These are phyloP conservation scores for Micropoecilia bifurca DNA, from an alignment of 2,797 vertebrate genomes.

Conservation along the genomic window DNA sequence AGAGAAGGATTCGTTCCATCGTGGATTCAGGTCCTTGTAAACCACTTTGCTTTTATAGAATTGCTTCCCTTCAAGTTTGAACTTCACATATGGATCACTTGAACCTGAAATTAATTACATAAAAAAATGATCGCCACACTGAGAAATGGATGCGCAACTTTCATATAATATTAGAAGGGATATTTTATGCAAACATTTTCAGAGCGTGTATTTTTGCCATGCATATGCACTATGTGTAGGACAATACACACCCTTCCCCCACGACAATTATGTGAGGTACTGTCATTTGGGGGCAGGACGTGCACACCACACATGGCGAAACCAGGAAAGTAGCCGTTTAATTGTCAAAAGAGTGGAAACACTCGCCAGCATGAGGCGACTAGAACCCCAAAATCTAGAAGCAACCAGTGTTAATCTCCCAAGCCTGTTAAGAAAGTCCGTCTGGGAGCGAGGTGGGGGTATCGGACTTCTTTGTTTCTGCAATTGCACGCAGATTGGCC, in stretches of 20 bases:
- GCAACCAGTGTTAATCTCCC: slow-evolving; percentile 86
- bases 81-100: slow-evolving; percentile 96
- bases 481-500: slow-evolving; percentile 82
- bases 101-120: slow-evolving; percentile 79
- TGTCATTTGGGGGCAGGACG: slow-evolving; percentile 64
- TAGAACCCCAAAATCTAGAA: slow-evolving; percentile 77
- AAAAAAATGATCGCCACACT: neutral
- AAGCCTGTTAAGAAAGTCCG: slow-evolving; percentile 83
- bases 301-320: slow-evolving; percentile 69
- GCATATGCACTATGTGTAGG: slow-evolving; percentile 31
- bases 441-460: slow-evolving; percentile 71
- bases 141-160: neutral
- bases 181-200: neutral
- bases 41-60: slow-evolving; percentile 97
- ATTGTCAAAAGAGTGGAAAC: slow-evolving; percentile 76
- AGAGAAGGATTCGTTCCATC: slow-evolving; percentile 93
- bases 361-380: slow-evolving; percentile 76
- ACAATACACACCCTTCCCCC: slow-evolving; percentile 57
- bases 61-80: slow-evolving; percentile 94
- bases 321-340: slow-evolving; percentile 78
- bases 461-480: slow-evolving; percentile 82
- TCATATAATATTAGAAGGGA: neutral
- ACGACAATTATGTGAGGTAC: slow-evolving; percentile 58
- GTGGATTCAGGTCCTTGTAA: slow-evolving; percentile 92
- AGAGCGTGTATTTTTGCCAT: slow-evolving; percentile 6